Conservation (phyloP, 37 sponge, comb jelly and placozoan species). For the Agelas oroides region DNA sequence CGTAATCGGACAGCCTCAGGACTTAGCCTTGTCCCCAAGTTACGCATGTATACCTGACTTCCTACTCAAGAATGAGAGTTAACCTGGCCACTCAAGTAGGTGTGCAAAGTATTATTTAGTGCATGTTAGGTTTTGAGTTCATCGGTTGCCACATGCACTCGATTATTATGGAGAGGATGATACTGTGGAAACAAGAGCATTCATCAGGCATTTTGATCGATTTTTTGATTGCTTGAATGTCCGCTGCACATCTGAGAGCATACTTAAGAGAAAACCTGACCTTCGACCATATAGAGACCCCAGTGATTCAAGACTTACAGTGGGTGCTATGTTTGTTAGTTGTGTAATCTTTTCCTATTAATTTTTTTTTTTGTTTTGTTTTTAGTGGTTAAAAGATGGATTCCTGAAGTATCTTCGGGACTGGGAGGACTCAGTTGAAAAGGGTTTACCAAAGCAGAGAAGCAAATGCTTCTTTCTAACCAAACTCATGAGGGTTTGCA, state of each 20-base stretch:
- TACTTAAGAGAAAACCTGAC: slow-evolving; percentile 18
- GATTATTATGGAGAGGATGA: slow-evolving; percentile 7
- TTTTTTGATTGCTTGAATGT: slow-evolving; percentile 36
- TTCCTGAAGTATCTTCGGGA: slow-evolving; percentile 31
- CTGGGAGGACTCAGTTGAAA: slow-evolving; percentile 17
- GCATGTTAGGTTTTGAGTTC: slow-evolving; percentile 7
- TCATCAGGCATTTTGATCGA: slow-evolving; percentile 11
- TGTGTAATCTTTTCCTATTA: not conserved
- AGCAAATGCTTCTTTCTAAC: slow-evolving; percentile 10
- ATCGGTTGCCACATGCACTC: slow-evolving; percentile 25
- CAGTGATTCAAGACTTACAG: slow-evolving; percentile 6
- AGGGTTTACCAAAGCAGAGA: slow-evolving; percentile 14
- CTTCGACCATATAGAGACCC: slow-evolving; percentile 24
- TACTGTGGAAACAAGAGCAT: slow-evolving; percentile 12
- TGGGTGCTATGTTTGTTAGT: too few relatives aligned
- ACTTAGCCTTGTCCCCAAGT: not conserved
- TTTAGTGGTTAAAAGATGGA: slow-evolving; percentile 11
- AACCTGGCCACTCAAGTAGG: slow-evolving; percentile 8
- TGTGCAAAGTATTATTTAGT: too few relatives aligned
- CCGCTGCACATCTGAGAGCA: slow-evolving; percentile 4
- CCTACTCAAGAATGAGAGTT: slow-evolving; percentile 7
- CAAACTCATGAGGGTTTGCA: slow-evolving; percentile 12
- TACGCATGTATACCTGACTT: not conserved
- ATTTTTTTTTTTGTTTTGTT: not conserved
- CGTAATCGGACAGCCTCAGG: not conserved